Conservation (phyloP, 2,797 vertebrate species). For the Fistularia commersonii region DNA sequence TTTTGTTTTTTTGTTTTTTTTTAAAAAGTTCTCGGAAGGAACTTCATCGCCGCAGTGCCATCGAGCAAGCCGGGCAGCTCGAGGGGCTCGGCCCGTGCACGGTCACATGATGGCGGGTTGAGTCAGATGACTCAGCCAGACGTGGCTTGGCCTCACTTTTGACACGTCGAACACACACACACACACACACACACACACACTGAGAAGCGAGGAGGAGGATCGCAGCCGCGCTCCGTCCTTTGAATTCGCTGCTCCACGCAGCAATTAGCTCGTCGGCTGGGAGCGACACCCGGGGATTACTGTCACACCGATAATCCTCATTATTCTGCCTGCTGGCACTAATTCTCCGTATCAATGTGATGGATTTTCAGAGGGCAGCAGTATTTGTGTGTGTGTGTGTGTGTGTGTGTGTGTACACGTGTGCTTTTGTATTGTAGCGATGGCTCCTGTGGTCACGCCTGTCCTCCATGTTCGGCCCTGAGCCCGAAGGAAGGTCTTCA, state of each 20-base stretch:
- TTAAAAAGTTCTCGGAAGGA: too few species aligned
- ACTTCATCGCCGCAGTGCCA: too few species aligned
- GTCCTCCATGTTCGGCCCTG: too few species aligned
- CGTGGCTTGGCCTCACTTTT: conserved; percentile 32
- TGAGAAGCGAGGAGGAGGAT: background rate
- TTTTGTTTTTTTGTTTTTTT: too few species aligned
- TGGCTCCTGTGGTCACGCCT: too few species aligned
- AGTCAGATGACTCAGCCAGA: conserved; percentile 42
- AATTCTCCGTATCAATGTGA: background rate
- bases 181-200: conserved; percentile 18
- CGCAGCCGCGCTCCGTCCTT: conserved; percentile 1
- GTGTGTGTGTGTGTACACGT: too few species aligned
- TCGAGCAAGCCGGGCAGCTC: too few species aligned
- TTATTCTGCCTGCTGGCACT: background rate
- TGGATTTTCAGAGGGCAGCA: background rate
- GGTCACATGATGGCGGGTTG: conserved; percentile 24
- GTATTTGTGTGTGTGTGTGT: too few species aligned
- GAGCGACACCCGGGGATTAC: background rate
- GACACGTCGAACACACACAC: too few species aligned
- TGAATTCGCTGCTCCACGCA: conserved; percentile 2
- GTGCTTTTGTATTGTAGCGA: too few species aligned
- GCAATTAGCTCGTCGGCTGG: background rate
- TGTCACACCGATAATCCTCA: background rate
- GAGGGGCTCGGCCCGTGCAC: too few species aligned
- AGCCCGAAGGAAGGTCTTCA: too few species aligned